Base-by-base conservation (phyloP, 1,140 invertebrate genomes). In the Neotoxoptera formosana region DNA sequence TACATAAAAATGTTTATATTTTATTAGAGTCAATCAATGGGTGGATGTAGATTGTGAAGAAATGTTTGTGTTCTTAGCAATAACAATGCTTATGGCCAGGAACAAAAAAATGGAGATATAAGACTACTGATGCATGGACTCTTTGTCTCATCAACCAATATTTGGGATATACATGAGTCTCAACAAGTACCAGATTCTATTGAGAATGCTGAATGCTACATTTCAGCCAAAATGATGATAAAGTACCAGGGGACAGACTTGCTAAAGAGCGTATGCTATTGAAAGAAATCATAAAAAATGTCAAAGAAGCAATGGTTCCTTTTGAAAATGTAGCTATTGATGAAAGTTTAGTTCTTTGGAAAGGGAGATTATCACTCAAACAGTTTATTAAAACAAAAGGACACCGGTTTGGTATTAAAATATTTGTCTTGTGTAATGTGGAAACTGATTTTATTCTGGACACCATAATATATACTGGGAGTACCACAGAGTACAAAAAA, bases 391-490 rank as follows among this genome's bases (percentile, higher is more conserved):
- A 76, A 88, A 51, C 48, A 30, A 47, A 60, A 76, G 95, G 95
- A 94, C 95, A 94, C 91, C 86, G 67, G 25, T 60, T 60, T 30
- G 56, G 56, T 2, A 60, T 76, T n/a, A 76, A 76, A 76, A 93
- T 91, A 53, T 60, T 95, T 67, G 83, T 76, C 9, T 76, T 76
- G 67, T 76, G 67, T 76, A 30, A 76, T 76, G 67, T 76, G n/a
- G 30, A 76, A 76, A 76, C 67, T 9, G 67, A 76, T 8, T 76
- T 76, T 76, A 76, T 76, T 76, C 30, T 76, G 8, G 94, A n/a
- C 94, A 95, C 87, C 95, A 95, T 91, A 95, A 95, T 94, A 90
- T 83, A 87, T 93, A 94, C 89, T 95, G 95, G 95, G 95, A 94
- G 53, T 94, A 76, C 67, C 9, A 76, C 30, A 11, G 67, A 76